A percentile compares a stretch with the other conserved stretches of the same genome.
phyloP scores from a whole-genome alignment of 2,797 vertebrate species.

The Cossypha niveicapilla region DNA sequence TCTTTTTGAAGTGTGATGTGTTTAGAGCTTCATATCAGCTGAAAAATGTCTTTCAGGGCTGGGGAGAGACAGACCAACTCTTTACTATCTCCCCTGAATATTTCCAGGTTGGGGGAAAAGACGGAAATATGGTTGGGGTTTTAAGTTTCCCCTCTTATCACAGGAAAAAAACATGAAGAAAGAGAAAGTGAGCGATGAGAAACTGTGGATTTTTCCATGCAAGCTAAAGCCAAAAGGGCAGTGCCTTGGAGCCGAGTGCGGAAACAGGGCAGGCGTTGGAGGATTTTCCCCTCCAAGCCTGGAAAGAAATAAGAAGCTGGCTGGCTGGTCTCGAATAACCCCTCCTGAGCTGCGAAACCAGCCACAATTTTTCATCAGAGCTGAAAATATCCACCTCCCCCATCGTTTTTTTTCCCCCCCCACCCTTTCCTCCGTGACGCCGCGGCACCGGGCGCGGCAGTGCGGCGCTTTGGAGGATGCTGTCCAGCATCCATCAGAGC shows the following conservation, averaged over 20 bases:
- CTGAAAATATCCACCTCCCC: neutral
- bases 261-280: conserved; percentile 39
- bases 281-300: neutral
- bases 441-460: fast-evolving
- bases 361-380: neutral
- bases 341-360: neutral
- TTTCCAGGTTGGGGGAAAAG: neutral
- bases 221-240: neutral
- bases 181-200: neutral
- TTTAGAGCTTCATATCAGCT: neutral
- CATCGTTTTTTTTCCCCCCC: neutral
- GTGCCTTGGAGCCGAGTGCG: neutral
- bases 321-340: neutral
- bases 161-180: neutral
- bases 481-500: neutral
- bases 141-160: neutral
- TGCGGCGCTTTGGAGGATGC: neutral
- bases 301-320: neutral
- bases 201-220: conserved; percentile 10
- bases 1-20: neutral
- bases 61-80: neutral
- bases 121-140: neutral
- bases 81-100: neutral
- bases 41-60: neutral
- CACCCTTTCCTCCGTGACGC: conserved; percentile 20